Percentiles rank a stretch among this genome's conserved stretches.
Evolutionary conservation across 2,113 vertebrate genomes (phyloP).

Genomic region (Scolopax mira): DNA sequence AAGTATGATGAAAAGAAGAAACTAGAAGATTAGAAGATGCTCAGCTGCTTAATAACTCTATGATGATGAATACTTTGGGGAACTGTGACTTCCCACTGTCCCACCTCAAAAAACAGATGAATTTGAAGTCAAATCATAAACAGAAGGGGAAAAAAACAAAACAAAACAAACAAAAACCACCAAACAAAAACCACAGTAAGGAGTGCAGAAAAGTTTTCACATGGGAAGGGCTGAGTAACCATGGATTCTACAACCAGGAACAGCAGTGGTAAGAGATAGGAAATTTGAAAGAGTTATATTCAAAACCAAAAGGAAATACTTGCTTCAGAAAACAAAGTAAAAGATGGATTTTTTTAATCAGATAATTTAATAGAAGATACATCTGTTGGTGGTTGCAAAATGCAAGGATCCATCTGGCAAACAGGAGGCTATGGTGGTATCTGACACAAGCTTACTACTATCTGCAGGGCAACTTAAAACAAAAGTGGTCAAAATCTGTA

Average conservation of each 20-base stretch:
- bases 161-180: too few relatives aligned
- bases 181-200: neutral
- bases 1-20: neutral
- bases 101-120: neutral
- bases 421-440: neutral
- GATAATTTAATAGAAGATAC: neutral
- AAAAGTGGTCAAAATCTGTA: neutral
- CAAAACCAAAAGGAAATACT: neutral
- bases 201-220: neutral
- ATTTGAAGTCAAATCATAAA: neutral
- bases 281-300: neutral
- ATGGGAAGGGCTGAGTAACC: neutral
- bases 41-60: neutral
- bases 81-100: neutral
- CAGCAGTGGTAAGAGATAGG: neutral
- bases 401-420: accelerated
- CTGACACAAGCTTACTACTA: neutral
- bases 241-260: neutral
- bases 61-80: neutral
- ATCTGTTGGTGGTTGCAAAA: neutral
- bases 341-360: neutral
- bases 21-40: neutral
- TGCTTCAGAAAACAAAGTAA: neutral
- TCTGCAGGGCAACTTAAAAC: neutral
- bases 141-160: neutral